Base-by-base conservation (phyloP, 2,888 invertebrate genomes). In the Zaprionus bogoriensis region DNA sequence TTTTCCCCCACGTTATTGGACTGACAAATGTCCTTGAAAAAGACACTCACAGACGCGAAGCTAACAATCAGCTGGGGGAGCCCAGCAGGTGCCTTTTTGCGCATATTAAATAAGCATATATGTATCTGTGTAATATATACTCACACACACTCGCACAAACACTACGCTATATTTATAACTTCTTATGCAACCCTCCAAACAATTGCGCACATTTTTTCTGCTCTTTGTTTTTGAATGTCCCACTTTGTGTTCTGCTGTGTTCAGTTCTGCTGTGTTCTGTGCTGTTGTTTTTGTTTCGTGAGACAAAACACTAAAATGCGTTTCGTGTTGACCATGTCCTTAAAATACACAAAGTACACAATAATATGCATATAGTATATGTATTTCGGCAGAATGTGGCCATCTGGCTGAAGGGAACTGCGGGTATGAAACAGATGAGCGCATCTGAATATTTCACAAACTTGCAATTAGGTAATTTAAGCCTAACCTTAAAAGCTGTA, bases 221-320 rank as follows among this genome's bases (percentile, higher is more conserved):
- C 12, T 38, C 23, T 19, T 23, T 23, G 19, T 28, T 46, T 51
- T 65, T 64, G 20, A 50, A 39, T 65, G 44, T 44, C 22, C 23
- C 59, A 50, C 30, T 58, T 76, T 48, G 50, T 32, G 6, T 52
- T 28, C 39, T 30, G n/a, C 10, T 30, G 25, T 51, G 12, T 23
- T 22, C 7, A 19, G 44, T 46, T 54, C 61, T 61, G 50, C 57
- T 51, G 39, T 19, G 58, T 64, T 53, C 63, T 50, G 39, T 19
- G 57, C 44, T 58, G 66, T 39, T 42, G 28, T 19, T 17, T 62
- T 55, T 44, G 50, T 51, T 67, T 41, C 55, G 71, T 67, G 59
- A 25, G 59, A 19, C 30, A 36, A 59, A 50, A 59, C 30, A 42
- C 14, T 60, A 53, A 60, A 60, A 39, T 59, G 46, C 23, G 55